A percentile compares a stretch with the other conserved stretches of the same genome.
Evolutionary conservation across 2,113 vertebrate species (phyloP).

Genomic region (Rhinopomastus cyanomelas): DNA sequence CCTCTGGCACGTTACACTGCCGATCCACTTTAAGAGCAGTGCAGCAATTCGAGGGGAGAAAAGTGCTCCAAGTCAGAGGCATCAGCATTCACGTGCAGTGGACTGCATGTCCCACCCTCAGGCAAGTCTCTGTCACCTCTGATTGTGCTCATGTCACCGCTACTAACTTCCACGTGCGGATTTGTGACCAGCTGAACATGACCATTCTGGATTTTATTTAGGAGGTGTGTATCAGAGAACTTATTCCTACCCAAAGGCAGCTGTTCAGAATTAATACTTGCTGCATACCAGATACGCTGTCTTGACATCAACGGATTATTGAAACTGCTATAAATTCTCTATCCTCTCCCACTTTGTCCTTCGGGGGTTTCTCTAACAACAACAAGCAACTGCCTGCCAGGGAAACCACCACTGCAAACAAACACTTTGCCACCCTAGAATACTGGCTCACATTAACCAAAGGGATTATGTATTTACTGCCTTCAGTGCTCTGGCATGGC

Average conservation of each 20-base stretch:
- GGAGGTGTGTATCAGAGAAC: slow-evolving; percentile 22
- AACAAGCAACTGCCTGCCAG: slow-evolving; percentile 6
- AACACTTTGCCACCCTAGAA: neutral
- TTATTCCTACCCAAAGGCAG: slow-evolving; percentile 17
- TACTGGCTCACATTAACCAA: neutral
- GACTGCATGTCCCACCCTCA: neutral
- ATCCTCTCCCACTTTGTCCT: slow-evolving; percentile 46
- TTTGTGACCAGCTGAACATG: neutral
- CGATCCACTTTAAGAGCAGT: neutral
- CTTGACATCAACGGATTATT: slow-evolving; percentile 15
- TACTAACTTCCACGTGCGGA: neutral
- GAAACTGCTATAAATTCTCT: slow-evolving; percentile 47
- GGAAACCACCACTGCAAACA: neutral
- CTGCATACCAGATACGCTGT: slow-evolving; percentile 52
- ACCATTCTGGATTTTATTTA: neutral
- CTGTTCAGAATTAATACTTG: slow-evolving; percentile 56
- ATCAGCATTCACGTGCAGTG: neutral
- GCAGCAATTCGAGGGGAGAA: neutral
- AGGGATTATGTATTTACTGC: neutral
- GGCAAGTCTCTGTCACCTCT: neutral
- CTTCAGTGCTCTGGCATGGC: neutral
- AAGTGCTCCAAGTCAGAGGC: neutral
- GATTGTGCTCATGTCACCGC: neutral
- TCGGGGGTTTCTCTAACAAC: neutral
- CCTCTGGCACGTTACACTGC: neutral